Base-by-base conservation (phyloP, 2,888 invertebrate species). In the Drosophila borborema region DNA sequence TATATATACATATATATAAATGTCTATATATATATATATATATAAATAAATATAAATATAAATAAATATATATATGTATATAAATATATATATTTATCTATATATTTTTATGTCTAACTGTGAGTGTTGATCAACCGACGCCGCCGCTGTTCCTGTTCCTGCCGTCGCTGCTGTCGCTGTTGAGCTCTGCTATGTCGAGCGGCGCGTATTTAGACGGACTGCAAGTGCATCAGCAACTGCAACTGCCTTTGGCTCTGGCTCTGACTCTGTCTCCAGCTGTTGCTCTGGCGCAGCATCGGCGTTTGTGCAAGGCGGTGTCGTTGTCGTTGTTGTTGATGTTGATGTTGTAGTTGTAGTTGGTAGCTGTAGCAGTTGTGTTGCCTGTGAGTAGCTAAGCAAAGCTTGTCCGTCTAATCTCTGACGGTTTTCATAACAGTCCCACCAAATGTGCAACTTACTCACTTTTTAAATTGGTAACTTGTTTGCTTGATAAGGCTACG, bases 251-350 rank as follows among this genome's bases (percentile, higher is more conserved):
- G 45, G 40, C 45, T 53, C 23, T 64, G 40, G 40, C 55, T 62
- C 16, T 64, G 40, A 40, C 59, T 66, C 45, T 36, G 62, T 53
- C 45, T 72, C 49, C 49, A 72, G 72, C 58, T 62, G n/a, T 51
- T 65, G 54, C 53, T 59, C 48, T 63, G 59, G 23, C 55, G 62
- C 70, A 63, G 70, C 74, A 70, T 62, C 23, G 59, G 59, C 72
- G 62, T 45, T 49, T 8, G 56, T 64, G 48, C 64, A 46, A 58
- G 46, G 58, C 46, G 48, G 23, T 41, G 14, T 55, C 38, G 54
- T 41, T 40, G 20, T 31, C 34, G 41, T 18, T 20, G 16, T 18
- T 34, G 16, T 7, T 38, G 38, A 20, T 20, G 20, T 20, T 68
- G 28, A 20, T 20, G 20, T 20, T 68, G 28, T 40, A 7, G 38